These are phyloP conservation scores for Dendrocincla fuliginosa DNA, from an alignment of 2,797 vertebrate species.

Conservation along the genomic window DNA sequence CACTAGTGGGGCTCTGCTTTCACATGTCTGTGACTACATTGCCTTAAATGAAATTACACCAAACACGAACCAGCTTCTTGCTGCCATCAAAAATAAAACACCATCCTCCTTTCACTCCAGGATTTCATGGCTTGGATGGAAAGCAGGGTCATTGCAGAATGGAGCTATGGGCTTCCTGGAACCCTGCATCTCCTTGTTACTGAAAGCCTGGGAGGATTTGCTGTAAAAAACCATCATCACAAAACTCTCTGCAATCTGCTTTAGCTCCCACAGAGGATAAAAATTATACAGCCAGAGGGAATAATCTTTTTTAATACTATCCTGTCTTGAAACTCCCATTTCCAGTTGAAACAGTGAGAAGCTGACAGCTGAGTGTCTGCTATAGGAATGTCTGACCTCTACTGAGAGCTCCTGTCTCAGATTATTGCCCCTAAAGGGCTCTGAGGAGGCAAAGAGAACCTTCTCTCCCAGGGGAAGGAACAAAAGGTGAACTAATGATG, in stretches of 20 bases:
- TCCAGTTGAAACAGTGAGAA: background rate
- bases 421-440: background rate
- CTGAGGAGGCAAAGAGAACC: background rate
- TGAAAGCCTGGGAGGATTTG: background rate
- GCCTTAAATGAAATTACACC: background rate
- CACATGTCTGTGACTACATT: background rate
- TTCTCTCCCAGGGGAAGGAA: background rate
- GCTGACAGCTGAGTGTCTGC: background rate
- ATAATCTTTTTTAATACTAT: background rate
- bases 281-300: background rate
- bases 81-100: background rate
- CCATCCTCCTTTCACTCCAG: background rate
- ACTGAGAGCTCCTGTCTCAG: background rate
- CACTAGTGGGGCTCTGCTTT: background rate
- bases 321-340: background rate
- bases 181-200: background rate
- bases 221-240: background rate
- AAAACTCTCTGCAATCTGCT: background rate
- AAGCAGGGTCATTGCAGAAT: background rate
- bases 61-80: background rate
- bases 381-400: background rate
- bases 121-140: background rate
- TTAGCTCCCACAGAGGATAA: background rate
- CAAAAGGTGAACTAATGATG: conserved; percentile 15
- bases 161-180: background rate